These are phyloP conservation scores for Smithornis capensis DNA, from an alignment of 2,113 vertebrate species.

Conservation along the genomic window DNA sequence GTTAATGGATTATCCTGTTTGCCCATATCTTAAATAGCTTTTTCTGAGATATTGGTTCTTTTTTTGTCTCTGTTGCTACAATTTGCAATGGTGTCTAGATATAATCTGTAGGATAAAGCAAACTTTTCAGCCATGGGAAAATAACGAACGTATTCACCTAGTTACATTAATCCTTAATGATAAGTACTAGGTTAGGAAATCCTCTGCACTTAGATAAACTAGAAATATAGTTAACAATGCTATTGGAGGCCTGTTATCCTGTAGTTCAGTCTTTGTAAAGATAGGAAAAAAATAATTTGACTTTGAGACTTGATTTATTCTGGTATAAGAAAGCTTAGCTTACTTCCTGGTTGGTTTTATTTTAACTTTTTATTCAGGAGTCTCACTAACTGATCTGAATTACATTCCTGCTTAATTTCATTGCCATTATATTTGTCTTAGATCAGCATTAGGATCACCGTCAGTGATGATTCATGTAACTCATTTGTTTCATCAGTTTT, in stretches of 20 bases:
- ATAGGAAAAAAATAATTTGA: background rate
- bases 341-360: background rate
- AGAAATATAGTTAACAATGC: background rate
- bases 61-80: background rate
- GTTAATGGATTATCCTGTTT: background rate
- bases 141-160: background rate
- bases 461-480: background rate
- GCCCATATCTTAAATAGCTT: background rate
- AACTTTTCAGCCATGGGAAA: slow-evolving; percentile 13
- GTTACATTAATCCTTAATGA: background rate
- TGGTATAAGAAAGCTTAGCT: background rate
- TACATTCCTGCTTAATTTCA: background rate
- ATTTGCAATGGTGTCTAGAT: background rate
- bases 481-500: background rate
- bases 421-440: background rate
- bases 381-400: background rate
- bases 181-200: background rate
- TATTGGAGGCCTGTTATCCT: background rate
- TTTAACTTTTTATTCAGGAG: background rate
- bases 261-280: background rate
- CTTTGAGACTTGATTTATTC: background rate
- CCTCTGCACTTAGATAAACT: background rate
- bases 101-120: background rate
- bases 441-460: background rate
- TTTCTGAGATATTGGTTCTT: background rate